Evolutionary conservation across 2,113 vertebrate species (phyloP), one percentile per base, ranked within the genome.

Genomic region (Neolamprologus toae): DNA sequence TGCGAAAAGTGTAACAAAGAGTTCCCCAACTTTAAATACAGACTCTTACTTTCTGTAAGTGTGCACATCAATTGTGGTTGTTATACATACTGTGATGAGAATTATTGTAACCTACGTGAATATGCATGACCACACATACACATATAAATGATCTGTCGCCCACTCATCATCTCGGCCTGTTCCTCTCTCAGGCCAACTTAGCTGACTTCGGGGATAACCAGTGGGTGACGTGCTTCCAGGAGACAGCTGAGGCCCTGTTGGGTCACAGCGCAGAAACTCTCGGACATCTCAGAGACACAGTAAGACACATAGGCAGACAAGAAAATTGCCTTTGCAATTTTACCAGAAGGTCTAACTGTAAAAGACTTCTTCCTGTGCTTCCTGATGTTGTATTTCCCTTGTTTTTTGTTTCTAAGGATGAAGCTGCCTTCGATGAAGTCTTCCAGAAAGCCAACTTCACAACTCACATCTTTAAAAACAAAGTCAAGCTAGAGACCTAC

Each of bases 161-260:
- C 54, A 35, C 45, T 71, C 79, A 68, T 91, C 83, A 55, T 82
- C 57, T 84, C 66, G 76, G 26, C 57, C 45, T 90, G 31, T 89
- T 82, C 33, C 19, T 88, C 31, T 94, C 93, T 84, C 93, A 99
- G 98, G 97, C 95, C 82, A 99, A 98, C 94, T 96, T 98, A 85
- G 97, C 97, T 17, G 98, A 99, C 93, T 98, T 96, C 54, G 94
- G 97, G 10, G 97, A 98, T 53, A 98, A 98, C 92, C 97, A 98
- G 94, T 99, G 98, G 98, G 96, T 98, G 91, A 99, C 98, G 3
- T 98, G 98, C 92, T 99, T 99, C 96, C 98, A 98, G 94, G 98
- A 98, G 47, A 93, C 97, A 47, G 98, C 97, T 5, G 98, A 98
- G 93, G 93, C 94, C 80, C 96, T 99, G 91, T 96, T 99, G 33